Evolutionary conservation across 1,140 invertebrate genomes (phyloP).

Genomic region (Drosophila nasuta): DNA sequence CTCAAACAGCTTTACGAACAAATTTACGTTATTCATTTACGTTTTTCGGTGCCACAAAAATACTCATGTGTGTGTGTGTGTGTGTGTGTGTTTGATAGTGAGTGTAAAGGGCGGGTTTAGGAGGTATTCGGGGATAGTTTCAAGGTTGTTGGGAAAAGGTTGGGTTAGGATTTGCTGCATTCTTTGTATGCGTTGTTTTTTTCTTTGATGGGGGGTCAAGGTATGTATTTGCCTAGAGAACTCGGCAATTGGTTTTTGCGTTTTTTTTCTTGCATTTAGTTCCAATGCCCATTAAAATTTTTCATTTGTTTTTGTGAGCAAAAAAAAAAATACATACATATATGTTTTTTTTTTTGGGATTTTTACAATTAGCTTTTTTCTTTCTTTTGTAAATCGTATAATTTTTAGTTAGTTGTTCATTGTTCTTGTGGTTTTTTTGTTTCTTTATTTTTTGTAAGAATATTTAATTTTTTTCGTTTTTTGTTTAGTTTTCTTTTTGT

Average conservation of each 20-base stretch:
- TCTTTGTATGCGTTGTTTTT: background rate
- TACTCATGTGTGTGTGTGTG: slow-evolving; percentile 33
- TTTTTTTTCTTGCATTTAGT: slow-evolving; percentile 6
- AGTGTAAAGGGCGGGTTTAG: slow-evolving; percentile 5
- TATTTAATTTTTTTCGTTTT: slow-evolving; percentile 36
- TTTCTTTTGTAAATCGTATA: slow-evolving; percentile 71
- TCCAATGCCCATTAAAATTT: slow-evolving; percentile 28
- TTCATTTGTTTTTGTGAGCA: slow-evolving; percentile 40
- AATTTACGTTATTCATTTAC: slow-evolving; percentile 50
- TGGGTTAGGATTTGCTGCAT: slow-evolving; percentile 24
- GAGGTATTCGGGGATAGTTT: background rate
- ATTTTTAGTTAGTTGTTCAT: slow-evolving; percentile 53
- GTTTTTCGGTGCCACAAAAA: slow-evolving; percentile 70
- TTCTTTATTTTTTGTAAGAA: slow-evolving; percentile 36
- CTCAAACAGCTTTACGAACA: slow-evolving; percentile 47
- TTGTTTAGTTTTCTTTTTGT: slow-evolving; percentile 22
- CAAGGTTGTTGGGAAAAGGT: background rate
- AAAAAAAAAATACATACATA: slow-evolving; percentile 36
- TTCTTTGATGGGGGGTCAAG: background rate
- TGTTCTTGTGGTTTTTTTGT: background rate
- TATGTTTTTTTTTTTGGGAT: slow-evolving; percentile 14
- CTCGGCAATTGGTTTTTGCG: slow-evolving; percentile 11
- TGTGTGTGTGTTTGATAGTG: too few species aligned
- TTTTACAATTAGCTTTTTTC: slow-evolving; percentile 57
- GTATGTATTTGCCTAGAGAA: slow-evolving; percentile 10